These are phyloP conservation scores for Lamellibrachia luymesi DNA, from an alignment of 1,140 invertebrate genomes.

Conservation along the genomic window DNA sequence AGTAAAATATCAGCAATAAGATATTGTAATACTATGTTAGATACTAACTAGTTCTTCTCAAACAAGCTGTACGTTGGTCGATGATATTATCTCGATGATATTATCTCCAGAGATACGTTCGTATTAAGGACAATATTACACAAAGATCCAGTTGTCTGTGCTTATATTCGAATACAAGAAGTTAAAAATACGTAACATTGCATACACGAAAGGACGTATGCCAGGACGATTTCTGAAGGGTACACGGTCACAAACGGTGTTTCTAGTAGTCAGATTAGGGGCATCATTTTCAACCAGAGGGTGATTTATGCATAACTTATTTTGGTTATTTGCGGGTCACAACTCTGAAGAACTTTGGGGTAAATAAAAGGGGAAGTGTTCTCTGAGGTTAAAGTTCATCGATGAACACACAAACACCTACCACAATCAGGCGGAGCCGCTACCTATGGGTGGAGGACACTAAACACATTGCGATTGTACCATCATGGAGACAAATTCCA, in stretches of 20 bases:
- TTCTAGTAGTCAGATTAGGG: neutral
- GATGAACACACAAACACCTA: neutral
- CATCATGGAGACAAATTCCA: too few species aligned
- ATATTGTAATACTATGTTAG: neutral
- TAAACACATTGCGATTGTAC: too few species aligned
- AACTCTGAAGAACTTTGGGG: neutral
- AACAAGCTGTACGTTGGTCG: neutral
- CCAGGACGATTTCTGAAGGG: neutral
- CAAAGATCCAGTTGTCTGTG: neutral
- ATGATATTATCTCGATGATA: too few species aligned
- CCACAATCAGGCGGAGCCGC: neutral
- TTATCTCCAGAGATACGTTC: neutral
- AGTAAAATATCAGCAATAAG: neutral
- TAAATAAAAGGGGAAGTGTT: neutral
- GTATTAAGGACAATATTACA: neutral
- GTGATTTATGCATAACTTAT: neutral
- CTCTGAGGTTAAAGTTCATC: neutral
- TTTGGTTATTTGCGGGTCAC: too few species aligned
- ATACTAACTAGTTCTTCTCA: neutral
- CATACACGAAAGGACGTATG: neutral
- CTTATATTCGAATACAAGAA: neutral
- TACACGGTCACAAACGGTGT: neutral
- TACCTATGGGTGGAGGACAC: too few species aligned
- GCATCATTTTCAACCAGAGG: neutral
- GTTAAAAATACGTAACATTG: neutral